Base-by-base conservation (phyloP, 2,113 vertebrate species). In the Xenopus laevis region DNA sequence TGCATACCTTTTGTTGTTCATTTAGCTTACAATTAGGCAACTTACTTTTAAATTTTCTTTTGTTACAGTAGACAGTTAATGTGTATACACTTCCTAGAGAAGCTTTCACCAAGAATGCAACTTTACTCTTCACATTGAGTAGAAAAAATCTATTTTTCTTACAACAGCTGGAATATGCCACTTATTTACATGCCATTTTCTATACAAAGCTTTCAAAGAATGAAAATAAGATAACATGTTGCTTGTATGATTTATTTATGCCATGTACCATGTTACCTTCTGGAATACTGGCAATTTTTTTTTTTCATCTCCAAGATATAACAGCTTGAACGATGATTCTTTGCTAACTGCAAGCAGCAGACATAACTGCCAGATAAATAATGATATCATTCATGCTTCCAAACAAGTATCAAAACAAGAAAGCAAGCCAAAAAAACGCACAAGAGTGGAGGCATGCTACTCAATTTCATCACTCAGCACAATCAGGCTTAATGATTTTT, bases 341-440 rank as follows among this genome's bases (percentile, higher is more conserved):
- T 46, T 59, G 33, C 33, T 62, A 62, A 44, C 47, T 61, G 55
- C 73, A 62, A 75, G 73, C 66, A 63, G 73, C 58, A 52, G 55
- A 23, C 52, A 59, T 68, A 70, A 50, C 66, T 77, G 74, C 74
- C 74, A 77, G 74, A 77, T 70, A 70, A 63, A 62, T 77, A 76
- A 70, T 77, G 74, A 77, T 77, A 70, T 77, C 66, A 77, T 70
- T 77, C 74, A 77, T 77, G 74, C 74, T 63, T 77, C 74, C 74
- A 77, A 77, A 77, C 74, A 77, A 77, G 74, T 70, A 77, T 67
- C 74, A 77, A 63, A 76, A 77, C 67, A 77, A 59, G 66, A 50
- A 70, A n/a, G 50, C 58, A 77, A 69, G 66, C 74, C 74, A 77
- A 77, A 77, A n/a, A 47, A 77, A 57, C 18, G 74, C 74, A 64